Evolutionary conservation across 2,888 invertebrate species (phyloP).

Genomic region (Bugulina stolonifera): DNA sequence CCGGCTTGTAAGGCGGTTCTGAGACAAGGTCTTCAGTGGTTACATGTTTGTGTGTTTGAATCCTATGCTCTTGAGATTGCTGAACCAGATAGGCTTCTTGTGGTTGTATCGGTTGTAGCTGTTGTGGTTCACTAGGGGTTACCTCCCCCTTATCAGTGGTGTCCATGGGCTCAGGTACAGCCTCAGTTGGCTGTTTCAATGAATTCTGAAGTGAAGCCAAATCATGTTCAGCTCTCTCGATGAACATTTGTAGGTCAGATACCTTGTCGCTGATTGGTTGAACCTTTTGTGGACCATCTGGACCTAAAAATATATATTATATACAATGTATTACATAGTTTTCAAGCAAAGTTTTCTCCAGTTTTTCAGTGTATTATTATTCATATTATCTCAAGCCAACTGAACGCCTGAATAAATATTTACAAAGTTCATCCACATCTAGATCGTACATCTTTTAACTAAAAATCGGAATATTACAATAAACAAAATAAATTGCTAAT

Average conservation of each 20-base stretch:
- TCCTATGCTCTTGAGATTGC: not conserved
- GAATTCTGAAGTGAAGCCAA: conserved; percentile 12
- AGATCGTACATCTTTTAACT: too few relatives aligned
- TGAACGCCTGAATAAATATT: too few relatives aligned
- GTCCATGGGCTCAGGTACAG: not conserved
- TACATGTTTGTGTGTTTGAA: not conserved
- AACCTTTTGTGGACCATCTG: conserved; percentile 26
- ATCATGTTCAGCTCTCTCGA: conserved; percentile 26
- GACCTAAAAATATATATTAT: conserved; percentile 15
- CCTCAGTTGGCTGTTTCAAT: not conserved
- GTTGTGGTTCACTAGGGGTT: not conserved
- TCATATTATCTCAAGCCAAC: too few relatives aligned
- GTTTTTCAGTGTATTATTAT: not conserved
- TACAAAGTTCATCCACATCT: too few relatives aligned
- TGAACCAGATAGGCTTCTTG: not conserved
- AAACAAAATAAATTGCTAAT: too few relatives aligned
- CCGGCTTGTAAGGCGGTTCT: not conserved
- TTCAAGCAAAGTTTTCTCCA: too few relatives aligned
- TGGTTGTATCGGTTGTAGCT: not conserved
- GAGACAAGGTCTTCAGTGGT: not conserved
- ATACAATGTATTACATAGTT: too few relatives aligned
- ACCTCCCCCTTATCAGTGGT: not conserved
- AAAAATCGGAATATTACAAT: too few relatives aligned
- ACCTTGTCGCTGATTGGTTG: conserved; percentile 27
- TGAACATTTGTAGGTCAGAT: conserved; percentile 26